A percentile compares a stretch with the other conserved stretches of the same genome.
These are phyloP conservation scores for Alosa alosa DNA, from an alignment of 2,113 vertebrate species.

Conservation along the genomic window DNA sequence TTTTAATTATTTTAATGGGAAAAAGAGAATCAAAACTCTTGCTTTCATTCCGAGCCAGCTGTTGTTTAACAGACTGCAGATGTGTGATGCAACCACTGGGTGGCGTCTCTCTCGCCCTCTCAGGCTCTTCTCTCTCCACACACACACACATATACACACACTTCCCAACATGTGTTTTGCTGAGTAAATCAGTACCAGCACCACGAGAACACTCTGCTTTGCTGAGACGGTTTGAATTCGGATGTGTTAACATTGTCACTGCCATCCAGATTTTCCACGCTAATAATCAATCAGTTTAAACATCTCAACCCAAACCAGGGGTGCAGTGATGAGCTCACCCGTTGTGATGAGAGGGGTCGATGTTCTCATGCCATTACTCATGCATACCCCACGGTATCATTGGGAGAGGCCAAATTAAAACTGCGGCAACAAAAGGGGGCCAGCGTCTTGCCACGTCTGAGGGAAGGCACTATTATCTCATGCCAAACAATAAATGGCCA, in stretches of 20 bases:
- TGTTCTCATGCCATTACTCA: conserved; percentile 25
- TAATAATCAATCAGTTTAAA: neutral
- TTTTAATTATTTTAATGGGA: neutral
- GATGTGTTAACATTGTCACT: neutral
- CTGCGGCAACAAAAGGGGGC: neutral
- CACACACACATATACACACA: neutral
- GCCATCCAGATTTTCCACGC: conserved; percentile 3
- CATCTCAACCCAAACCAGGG: neutral
- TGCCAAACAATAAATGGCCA: conserved; percentile 41
- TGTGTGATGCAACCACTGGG: conserved; percentile 32
- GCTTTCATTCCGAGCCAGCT: conserved; percentile 5
- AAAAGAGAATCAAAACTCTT: neutral
- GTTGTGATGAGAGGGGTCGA: neutral
- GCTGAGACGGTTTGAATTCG: neutral
- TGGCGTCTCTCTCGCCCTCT: conserved; percentile 31
- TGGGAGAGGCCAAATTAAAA: neutral
- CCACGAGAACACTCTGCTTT: neutral
- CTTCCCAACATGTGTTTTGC: conserved; percentile 24
- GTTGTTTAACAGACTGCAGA: conserved; percentile 23
- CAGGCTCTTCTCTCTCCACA: neutral
- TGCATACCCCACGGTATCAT: neutral
- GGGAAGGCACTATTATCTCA: conserved; percentile 33
- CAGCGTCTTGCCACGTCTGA: neutral
- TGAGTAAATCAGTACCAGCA: conserved; percentile 45
- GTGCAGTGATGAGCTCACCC: conserved; percentile 12